These are phyloP conservation scores for Drosophila suboccidentalis DNA, from an alignment of 2,888 invertebrate genomes.

Conservation along the genomic window DNA sequence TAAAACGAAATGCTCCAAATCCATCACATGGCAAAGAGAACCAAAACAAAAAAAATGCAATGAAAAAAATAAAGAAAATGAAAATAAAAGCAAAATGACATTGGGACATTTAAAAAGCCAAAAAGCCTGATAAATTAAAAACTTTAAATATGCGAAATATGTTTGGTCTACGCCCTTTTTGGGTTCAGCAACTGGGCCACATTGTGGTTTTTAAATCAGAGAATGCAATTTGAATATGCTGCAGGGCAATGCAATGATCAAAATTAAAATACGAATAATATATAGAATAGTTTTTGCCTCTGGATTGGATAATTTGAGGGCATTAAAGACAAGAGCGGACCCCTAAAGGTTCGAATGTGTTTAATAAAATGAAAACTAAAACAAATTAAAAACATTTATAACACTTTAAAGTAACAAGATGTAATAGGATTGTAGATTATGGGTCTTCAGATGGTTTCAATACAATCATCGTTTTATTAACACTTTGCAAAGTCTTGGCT, in stretches of 20 bases:
- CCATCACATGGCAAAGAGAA: slow-evolving; percentile 24
- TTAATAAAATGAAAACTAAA: neutral
- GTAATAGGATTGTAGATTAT: neutral
- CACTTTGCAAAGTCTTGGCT: slow-evolving; percentile 2
- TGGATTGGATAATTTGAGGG: no score
- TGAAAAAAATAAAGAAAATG: neutral
- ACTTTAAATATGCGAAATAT: slow-evolving; percentile 27
- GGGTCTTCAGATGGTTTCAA: slow-evolving; percentile 1
- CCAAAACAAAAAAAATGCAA: neutral
- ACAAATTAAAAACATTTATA: no score
- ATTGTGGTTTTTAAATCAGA: slow-evolving; percentile 52
- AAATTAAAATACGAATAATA: slow-evolving; percentile 44
- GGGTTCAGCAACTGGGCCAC: slow-evolving; percentile 11
- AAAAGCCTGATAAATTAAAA: slow-evolving; percentile 69
- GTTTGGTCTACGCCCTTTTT: slow-evolving; percentile 7
- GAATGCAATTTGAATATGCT: slow-evolving; percentile 66
- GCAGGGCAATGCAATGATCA: slow-evolving; percentile 46
- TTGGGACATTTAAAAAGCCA: slow-evolving; percentile 61
- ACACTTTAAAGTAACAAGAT: neutral
- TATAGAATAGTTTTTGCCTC: neutral
- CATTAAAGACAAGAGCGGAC: slow-evolving; percentile 8
- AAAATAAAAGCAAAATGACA: slow-evolving; percentile 31
- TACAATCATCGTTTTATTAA: slow-evolving; percentile 26
- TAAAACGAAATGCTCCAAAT: slow-evolving; percentile 48
- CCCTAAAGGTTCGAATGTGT: neutral